Evolutionary conservation across 2,888 invertebrate species (phyloP).

Genomic region (Drosophila antonietae): DNA sequence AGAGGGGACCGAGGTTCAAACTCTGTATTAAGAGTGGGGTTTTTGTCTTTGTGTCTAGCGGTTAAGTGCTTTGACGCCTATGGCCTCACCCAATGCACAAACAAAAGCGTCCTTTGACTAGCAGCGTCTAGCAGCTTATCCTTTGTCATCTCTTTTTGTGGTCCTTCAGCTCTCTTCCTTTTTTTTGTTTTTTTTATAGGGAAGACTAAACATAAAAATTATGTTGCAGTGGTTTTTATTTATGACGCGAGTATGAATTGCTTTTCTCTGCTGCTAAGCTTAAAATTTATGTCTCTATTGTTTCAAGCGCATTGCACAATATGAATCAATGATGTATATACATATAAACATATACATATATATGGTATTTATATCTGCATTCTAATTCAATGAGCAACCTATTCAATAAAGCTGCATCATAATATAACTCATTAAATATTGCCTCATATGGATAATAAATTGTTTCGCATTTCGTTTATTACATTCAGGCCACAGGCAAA

Average conservation of each 20-base stretch:
- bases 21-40: conserved; percentile 20
- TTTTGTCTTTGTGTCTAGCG: conserved; percentile 62
- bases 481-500: conserved; percentile 24
- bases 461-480: conserved; percentile 31
- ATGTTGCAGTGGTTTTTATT: conserved; percentile 60
- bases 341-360: background rate
- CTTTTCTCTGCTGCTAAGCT: conserved; percentile 12
- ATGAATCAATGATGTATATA: conserved; percentile 13
- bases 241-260: conserved; percentile 29
- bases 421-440: conserved; percentile 43
- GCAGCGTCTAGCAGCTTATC: conserved; percentile 36
- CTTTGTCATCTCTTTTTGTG: conserved; percentile 48
- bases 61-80: conserved; percentile 77
- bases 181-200: background rate
- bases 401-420: conserved; percentile 31
- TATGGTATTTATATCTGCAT: conserved; percentile 43
- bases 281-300: conserved; percentile 46
- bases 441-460: conserved; percentile 40
- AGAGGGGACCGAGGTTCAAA: conserved; percentile 20
- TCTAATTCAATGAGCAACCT: conserved; percentile 53
- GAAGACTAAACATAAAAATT: conserved; percentile 28
- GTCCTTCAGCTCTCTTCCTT: background rate
- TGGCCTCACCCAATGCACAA: conserved; percentile 53
- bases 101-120: conserved; percentile 50
- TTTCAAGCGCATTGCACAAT: conserved; percentile 29